phyloP scores from a whole-genome alignment of 2,113 vertebrate genomes.

The Trogon surrucura region DNA sequence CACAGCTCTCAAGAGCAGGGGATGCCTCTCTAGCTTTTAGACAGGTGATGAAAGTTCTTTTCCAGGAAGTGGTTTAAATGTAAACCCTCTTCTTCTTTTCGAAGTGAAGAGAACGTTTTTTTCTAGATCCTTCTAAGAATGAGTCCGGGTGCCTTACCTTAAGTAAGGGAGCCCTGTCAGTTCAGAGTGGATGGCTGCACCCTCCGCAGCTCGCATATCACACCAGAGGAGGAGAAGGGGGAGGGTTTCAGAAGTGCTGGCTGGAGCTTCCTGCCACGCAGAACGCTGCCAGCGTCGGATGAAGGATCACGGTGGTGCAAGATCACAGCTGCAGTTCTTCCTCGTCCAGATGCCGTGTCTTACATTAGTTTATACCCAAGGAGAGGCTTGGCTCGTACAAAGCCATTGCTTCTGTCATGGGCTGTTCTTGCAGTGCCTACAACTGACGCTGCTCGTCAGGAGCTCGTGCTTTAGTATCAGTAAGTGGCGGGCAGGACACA shows the following conservation, averaged over 20 bases:
- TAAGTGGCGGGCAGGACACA: neutral
- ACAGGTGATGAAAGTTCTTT: neutral
- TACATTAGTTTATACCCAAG: neutral
- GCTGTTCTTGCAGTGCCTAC: neutral
- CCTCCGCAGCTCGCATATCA: neutral
- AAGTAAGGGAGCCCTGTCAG: neutral
- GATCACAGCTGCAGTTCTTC: neutral
- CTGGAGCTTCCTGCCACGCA: accelerated
- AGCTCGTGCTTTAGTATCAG: neutral
- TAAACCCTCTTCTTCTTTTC: neutral
- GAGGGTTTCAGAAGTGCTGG: neutral
- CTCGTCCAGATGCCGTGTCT: neutral
- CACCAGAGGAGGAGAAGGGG: neutral
- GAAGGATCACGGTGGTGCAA: neutral
- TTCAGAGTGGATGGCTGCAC: neutral
- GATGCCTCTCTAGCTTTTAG: too few relatives aligned
- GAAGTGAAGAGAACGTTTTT: neutral
- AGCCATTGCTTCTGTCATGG: neutral
- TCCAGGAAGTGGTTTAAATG: neutral
- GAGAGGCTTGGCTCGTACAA: neutral
- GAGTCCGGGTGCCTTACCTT: neutral
- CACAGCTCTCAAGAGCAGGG: too few relatives aligned
- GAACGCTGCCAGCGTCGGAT: neutral
- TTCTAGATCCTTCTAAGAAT: neutral
- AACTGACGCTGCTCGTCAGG: neutral